Percentiles rank a stretch among this genome's conserved stretches.
Evolutionary conservation across 2,888 invertebrate genomes (phyloP).

Genomic region (Archips xylosteana): DNA sequence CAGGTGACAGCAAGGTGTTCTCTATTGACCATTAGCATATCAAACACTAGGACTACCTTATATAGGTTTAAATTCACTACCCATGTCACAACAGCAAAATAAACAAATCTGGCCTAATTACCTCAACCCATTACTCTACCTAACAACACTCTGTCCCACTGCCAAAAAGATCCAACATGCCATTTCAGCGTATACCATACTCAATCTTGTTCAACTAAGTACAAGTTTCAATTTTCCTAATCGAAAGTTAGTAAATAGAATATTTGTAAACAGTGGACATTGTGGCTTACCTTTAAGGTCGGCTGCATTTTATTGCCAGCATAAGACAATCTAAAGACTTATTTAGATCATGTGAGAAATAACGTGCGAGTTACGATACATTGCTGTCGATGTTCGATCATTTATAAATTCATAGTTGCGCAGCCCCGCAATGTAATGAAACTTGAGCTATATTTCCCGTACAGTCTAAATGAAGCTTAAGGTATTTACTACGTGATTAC

Average conservation of each 20-base stretch:
- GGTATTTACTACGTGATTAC: slow-evolving; percentile 25
- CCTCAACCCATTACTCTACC: slow-evolving; percentile 31
- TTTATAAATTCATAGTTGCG: too few relatives aligned
- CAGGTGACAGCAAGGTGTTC: too few relatives aligned
- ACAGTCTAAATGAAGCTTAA: background rate
- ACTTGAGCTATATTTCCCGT: too few relatives aligned
- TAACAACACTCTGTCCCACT: background rate
- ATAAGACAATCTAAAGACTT: background rate
- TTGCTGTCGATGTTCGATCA: too few relatives aligned
- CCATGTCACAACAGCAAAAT: background rate
- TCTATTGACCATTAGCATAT: too few relatives aligned
- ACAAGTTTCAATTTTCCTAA: background rate
- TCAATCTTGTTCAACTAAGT: background rate
- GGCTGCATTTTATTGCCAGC: slow-evolving; percentile 31
- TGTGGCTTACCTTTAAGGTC: slow-evolving; percentile 40
- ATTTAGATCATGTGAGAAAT: too few relatives aligned
- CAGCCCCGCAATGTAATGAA: too few relatives aligned
- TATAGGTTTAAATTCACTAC: too few relatives aligned
- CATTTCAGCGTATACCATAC: background rate
- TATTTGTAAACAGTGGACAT: background rate
- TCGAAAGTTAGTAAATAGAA: background rate
- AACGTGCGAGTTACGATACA: too few relatives aligned
- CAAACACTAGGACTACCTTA: too few relatives aligned
- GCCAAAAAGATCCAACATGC: background rate
- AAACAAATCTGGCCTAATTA: slow-evolving; percentile 23